phyloP scores from a whole-genome alignment of 2,113 vertebrate genomes.

The Corydoras maculifer region DNA sequence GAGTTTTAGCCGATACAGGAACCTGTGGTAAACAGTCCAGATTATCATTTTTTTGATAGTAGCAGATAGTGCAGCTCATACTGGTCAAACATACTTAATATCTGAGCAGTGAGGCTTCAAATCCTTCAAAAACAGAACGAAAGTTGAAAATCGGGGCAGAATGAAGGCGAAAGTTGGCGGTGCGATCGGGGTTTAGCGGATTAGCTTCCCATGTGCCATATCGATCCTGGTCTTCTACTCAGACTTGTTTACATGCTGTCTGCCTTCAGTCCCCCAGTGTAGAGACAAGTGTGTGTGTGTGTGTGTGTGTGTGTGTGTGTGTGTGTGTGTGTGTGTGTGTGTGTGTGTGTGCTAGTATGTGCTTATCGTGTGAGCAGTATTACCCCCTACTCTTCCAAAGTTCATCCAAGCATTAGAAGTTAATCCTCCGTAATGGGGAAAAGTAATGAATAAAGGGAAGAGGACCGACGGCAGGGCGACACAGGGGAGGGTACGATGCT shows the following conservation, averaged over 20 bases:
- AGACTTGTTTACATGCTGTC: constrained; percentile 49
- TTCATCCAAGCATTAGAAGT: constrained; percentile 69
- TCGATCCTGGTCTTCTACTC: constrained; percentile 55
- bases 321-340: constrained; percentile 41
- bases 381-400: constrained; percentile 58
- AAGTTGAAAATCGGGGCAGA: background rate
- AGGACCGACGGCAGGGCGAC: background rate
- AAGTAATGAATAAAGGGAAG: constrained; percentile 40
- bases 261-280: constrained; percentile 34
- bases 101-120: too few species aligned
- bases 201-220: constrained; percentile 56
- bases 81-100: too few species aligned
- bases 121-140: too few species aligned
- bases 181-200: constrained; percentile 58
- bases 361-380: constrained; percentile 44
- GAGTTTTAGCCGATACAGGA: too few species aligned
- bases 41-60: too few species aligned
- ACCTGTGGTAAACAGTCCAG: too few species aligned
- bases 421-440: constrained; percentile 71
- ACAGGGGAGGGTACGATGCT: constrained; percentile 38
- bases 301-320: constrained; percentile 29
- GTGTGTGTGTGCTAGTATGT: constrained; percentile 46
- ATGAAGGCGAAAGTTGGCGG: background rate
- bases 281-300: constrained; percentile 36
- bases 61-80: too few species aligned